phyloP scores from a whole-genome alignment of 2,797 vertebrate genomes.

The Macropodus opercularis region DNA sequence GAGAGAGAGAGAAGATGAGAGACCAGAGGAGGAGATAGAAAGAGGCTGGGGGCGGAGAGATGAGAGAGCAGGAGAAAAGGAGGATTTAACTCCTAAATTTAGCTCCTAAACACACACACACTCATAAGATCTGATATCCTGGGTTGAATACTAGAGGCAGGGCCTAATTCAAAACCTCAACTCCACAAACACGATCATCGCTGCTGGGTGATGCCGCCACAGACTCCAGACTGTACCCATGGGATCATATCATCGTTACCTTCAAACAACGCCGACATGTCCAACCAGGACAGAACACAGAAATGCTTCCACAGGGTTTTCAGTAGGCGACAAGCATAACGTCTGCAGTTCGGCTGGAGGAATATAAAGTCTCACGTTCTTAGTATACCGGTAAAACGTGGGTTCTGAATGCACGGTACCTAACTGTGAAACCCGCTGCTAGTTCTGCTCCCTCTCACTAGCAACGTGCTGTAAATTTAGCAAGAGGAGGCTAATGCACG shows the following conservation, averaged over 20 bases:
- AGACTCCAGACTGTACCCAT: neutral
- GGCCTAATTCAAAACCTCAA: slow-evolving; percentile 9
- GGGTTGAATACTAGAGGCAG: slow-evolving; percentile 8
- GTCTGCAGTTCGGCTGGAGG: neutral
- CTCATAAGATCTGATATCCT: slow-evolving; percentile 29
- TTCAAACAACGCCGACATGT: neutral
- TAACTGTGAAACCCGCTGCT: too few relatives aligned
- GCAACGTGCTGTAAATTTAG: too few relatives aligned
- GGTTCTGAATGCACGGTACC: too few relatives aligned
- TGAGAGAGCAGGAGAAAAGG: slow-evolving; percentile 41
- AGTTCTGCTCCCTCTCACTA: too few relatives aligned
- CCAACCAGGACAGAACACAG: neutral
- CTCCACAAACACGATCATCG: slow-evolving; percentile 7
- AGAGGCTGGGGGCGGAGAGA: slow-evolving; percentile 42
- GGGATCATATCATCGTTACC: neutral
- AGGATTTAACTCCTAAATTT: slow-evolving; percentile 61
- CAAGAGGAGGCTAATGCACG: too few relatives aligned
- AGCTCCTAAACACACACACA: slow-evolving; percentile 44
- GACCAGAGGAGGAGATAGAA: slow-evolving; percentile 12
- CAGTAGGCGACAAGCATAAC: neutral
- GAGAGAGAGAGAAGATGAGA: slow-evolving; percentile 18
- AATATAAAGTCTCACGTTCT: too few relatives aligned
- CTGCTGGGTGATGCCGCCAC: neutral
- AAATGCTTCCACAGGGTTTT: neutral
- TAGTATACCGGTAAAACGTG: too few relatives aligned